Base-by-base conservation (phyloP, 2,888 invertebrate species). In the Osedax fenrisi region DNA sequence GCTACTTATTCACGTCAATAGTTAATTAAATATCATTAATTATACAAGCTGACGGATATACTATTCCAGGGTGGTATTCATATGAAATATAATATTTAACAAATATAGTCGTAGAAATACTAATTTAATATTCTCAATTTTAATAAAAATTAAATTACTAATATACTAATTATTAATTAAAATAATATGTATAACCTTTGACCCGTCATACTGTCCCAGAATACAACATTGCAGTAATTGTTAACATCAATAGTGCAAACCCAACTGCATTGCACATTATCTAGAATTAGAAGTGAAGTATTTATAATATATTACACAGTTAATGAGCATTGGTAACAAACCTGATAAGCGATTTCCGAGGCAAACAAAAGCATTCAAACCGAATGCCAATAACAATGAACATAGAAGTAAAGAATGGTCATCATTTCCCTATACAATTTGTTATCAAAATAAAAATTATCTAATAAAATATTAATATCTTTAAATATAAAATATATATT, bases 151-250 rank as follows among this genome's bases (percentile, higher is more conserved):
- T n/a, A n/a, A n/a, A n/a, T n/a, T n/a, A n/a, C n/a, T n/a, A n/a
- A n/a, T n/a, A n/a, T n/a, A n/a, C n/a, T n/a, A n/a, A n/a, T n/a
- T n/a, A n/a, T n/a, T n/a, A 41, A 10, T 41, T 10, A 10, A 10
- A 41, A 41, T 41, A 17, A 41, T 17, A 41, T 41, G 5, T 10
- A 62, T 71, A 75, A 83, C 83, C 83, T 82, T 78, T 84, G 82
- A 22, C 84, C 84, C 77, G 82, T 84, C 0, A 85, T 78, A 78
- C 84, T 83, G 75, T 85, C 85, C 85, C 85, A 85, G 79, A 85
- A 85, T 2, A 82, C 82, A 62, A 83, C 81, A 17, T 80, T 77
- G 13, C 82, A 82, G 76, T 82, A 41, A 17, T 41, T 17, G 17
- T 10, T 17, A 10, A 17, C 5, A 41, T 41, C 41, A 17, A 41